These are phyloP conservation scores for Drosophila erecta DNA, from an alignment of 1,140 invertebrate species.

Conservation along the genomic window DNA sequence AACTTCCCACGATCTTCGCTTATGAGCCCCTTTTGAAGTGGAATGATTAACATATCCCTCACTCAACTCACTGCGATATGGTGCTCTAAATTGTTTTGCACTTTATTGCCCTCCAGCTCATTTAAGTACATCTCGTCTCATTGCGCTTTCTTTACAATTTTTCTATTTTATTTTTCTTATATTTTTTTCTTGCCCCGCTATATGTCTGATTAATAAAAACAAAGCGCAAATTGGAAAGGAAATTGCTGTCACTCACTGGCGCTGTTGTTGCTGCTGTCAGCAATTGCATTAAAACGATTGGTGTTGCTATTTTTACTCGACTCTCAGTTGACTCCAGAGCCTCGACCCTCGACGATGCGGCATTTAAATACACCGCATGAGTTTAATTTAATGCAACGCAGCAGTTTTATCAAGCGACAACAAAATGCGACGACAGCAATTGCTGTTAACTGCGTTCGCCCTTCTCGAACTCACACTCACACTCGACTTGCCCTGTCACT, in stretches of 20 bases:
- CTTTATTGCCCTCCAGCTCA: slow-evolving; percentile 32
- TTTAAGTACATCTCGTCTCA: slow-evolving; percentile 28
- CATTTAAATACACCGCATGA: slow-evolving; percentile 78
- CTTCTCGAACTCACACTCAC: background rate
- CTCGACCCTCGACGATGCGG: slow-evolving; percentile 40
- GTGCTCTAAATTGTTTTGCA: slow-evolving; percentile 36
- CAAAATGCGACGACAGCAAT: slow-evolving; percentile 63
- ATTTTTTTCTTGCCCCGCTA: slow-evolving; percentile 13
- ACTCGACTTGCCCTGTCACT: slow-evolving; percentile 31
- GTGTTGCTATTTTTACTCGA: slow-evolving; percentile 6
- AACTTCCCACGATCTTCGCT: background rate
- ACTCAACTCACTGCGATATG: slow-evolving; percentile 1
- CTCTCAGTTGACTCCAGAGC: slow-evolving; percentile 15
- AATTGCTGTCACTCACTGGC: slow-evolving; percentile 75
- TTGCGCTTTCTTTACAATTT: slow-evolving; percentile 24
- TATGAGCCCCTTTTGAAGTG: background rate
- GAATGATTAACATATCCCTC: background rate
- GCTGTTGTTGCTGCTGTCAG: slow-evolving; percentile 55
- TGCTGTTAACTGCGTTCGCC: slow-evolving; percentile 48
- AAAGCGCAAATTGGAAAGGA: slow-evolving; percentile 74
- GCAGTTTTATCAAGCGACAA: slow-evolving; percentile 74
- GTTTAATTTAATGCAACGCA: slow-evolving; percentile 81
- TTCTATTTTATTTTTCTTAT: slow-evolving; percentile 4
- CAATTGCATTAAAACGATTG: slow-evolving; percentile 68
- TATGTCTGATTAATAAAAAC: slow-evolving; percentile 71